These are phyloP conservation scores for Dilophus febrilis DNA, from an alignment of 2,888 invertebrate genomes.

Conservation along the genomic window DNA sequence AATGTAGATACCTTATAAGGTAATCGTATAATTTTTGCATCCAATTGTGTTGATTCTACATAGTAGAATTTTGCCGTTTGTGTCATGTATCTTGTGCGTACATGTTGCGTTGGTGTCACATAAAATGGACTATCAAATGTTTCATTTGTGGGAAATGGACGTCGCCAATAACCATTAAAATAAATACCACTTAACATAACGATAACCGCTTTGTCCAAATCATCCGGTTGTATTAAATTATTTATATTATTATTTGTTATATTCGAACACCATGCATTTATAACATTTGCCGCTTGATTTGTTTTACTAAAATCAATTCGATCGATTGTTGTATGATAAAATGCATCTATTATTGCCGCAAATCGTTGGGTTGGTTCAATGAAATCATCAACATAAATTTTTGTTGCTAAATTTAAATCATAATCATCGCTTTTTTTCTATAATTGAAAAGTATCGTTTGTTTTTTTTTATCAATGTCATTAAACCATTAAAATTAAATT, in stretches of 20 bases:
- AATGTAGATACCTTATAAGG: constrained; percentile 44
- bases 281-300: constrained; percentile 35
- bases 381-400: constrained; percentile 40
- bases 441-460: too few species aligned
- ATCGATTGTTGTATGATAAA: constrained; percentile 45
- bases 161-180: constrained; percentile 66
- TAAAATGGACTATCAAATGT: constrained; percentile 46
- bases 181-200: constrained; percentile 58
- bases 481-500: not conserved
- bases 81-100: constrained; percentile 50
- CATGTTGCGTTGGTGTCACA: constrained; percentile 30
- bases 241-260: constrained; percentile 58
- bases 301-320: constrained; percentile 44
- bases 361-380: constrained; percentile 42
- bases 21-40: constrained; percentile 53
- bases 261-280: constrained; percentile 67
- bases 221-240: constrained; percentile 43
- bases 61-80: constrained; percentile 45
- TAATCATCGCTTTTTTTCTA: constrained; percentile 27
- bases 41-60: constrained; percentile 40
- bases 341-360: constrained; percentile 39
- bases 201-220: constrained; percentile 42
- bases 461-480: not conserved
- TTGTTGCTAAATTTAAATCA: constrained; percentile 43
- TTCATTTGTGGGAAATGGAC: constrained; percentile 43